Evolutionary conservation across 2,888 invertebrate species (phyloP), one percentile per base, ranked within the genome.

Genomic region (Sinhomidia bicolor): DNA sequence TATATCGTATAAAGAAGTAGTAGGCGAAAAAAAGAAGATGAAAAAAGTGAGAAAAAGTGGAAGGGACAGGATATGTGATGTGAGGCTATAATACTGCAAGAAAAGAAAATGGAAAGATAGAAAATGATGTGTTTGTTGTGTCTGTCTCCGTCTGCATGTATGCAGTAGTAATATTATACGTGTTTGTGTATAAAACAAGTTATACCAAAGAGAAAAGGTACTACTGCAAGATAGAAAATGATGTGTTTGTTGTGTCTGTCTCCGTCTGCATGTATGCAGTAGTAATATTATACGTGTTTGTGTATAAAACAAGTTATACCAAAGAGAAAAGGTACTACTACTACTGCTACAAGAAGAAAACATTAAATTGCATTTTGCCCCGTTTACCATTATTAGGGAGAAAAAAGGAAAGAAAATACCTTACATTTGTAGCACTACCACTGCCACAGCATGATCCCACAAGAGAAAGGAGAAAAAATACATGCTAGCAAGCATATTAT

Each of bases 51-150:
- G 85, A 41, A 80, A 71, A 71, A 26, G 14, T 10, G 47, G 65
- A 79, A 71, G 36, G 81, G 29, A 62, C 54, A 44, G 85, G 81
- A 74, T 36, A 36, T 74, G 79, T 41, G 74, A 79, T 71, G 82
- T 29, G 82, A 81, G 62, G 80, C 29, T 79, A 60, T 85, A 65
- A 26, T 54, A 17, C 17, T 54, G 17, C 14, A 54, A 12, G 9
- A 36, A 36, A 36, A 12, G 7, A 14, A 54, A 54, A 54, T 54
- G 60, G 44, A 36, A 23, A 44, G 32, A 62, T 32, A 51, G 78
- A 51, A n/a, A 62, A 65, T 57, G 26, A 60, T 23, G 62, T 71
- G 54, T 29, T 20, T 71, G 20, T 1, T 71, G 29, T 68, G 26
- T 29, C 20, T 68, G 79, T 36, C n/a, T 32, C 4, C 7, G 36